A percentile compares a stretch with the other conserved stretches of the same genome.
Evolutionary conservation across 1,140 invertebrate genomes (phyloP).

Genomic region (Brachionus plicatilis): DNA sequence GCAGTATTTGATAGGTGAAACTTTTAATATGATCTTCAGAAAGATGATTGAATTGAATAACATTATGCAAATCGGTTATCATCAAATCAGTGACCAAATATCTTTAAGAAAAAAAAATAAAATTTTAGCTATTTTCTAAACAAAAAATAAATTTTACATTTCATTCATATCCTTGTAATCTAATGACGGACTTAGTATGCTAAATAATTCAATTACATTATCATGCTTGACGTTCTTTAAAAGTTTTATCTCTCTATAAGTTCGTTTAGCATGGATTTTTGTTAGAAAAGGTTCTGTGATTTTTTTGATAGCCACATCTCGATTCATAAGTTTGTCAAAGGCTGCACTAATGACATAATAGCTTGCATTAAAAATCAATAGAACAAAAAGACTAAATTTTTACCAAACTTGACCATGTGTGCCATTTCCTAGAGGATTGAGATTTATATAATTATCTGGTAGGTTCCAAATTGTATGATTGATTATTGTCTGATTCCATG

Average conservation of each 20-base stretch:
- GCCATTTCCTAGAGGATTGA: background rate
- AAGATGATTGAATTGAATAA: conserved; percentile 87
- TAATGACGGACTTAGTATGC: conserved; percentile 76
- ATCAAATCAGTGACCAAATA: conserved; percentile 95
- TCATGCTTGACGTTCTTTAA: conserved; percentile 58
- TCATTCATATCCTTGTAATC: conserved; percentile 75
- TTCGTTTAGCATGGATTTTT: conserved; percentile 58
- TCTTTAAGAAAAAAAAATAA: conserved; percentile 63
- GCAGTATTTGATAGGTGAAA: conserved; percentile 92
- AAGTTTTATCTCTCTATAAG: conserved; percentile 56
- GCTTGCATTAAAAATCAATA: too few relatives aligned
- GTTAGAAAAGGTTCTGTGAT: conserved; percentile 58
- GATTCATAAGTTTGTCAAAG: background rate
- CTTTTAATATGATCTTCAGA: conserved; percentile 98
- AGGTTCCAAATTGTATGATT: background rate
- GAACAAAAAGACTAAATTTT: background rate
- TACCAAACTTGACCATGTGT: conserved; percentile 5
- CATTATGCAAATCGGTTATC: conserved; percentile 97
- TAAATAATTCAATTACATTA: conserved; percentile 72
- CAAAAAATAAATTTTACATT: conserved; percentile 66
- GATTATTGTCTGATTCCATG: background rate
- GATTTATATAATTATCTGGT: background rate
- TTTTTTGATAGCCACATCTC: conserved; percentile 59
- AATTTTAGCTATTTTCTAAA: conserved; percentile 73
- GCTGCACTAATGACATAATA: background rate